These are phyloP conservation scores for Synergus umbraculus DNA, from an alignment of 2,888 invertebrate species.

Conservation along the genomic window DNA sequence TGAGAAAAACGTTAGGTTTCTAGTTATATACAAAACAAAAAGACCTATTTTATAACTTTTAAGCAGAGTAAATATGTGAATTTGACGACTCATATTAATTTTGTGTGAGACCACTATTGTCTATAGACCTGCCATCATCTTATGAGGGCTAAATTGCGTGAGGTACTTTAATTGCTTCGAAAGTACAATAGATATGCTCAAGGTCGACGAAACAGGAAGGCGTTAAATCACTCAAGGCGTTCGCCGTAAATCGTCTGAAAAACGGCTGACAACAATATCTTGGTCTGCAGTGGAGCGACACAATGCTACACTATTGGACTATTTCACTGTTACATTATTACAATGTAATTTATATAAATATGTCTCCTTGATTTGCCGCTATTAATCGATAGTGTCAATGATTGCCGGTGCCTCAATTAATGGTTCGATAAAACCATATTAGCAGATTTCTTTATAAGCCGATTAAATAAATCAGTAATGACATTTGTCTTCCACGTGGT, in stretches of 20 bases:
- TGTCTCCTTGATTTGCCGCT: background rate
- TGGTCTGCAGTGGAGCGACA: constrained; percentile 28
- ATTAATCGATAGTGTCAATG: background rate
- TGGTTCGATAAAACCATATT: background rate
- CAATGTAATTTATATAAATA: too few relatives aligned
- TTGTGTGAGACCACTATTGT: background rate
- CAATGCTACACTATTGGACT: background rate
- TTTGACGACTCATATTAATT: background rate
- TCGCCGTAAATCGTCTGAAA: constrained; percentile 46
- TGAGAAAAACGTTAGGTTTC: too few relatives aligned
- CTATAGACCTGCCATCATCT: background rate
- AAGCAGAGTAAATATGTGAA: background rate
- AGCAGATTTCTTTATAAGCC: background rate
- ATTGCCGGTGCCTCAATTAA: background rate
- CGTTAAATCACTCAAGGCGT: constrained; percentile 51
- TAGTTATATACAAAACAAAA: background rate
- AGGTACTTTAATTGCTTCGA: constrained; percentile 31
- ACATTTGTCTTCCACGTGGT: background rate
- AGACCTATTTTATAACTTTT: background rate
- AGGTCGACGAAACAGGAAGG: constrained; percentile 52
- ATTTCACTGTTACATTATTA: too few relatives aligned
- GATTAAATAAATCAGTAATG: background rate
- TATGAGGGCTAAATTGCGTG: constrained; percentile 1
- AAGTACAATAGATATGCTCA: constrained; percentile 36
- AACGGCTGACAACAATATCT: constrained; percentile 44